Conservation (phyloP, 2,797 vertebrate genomes). For the Echiichthys vipera region DNA sequence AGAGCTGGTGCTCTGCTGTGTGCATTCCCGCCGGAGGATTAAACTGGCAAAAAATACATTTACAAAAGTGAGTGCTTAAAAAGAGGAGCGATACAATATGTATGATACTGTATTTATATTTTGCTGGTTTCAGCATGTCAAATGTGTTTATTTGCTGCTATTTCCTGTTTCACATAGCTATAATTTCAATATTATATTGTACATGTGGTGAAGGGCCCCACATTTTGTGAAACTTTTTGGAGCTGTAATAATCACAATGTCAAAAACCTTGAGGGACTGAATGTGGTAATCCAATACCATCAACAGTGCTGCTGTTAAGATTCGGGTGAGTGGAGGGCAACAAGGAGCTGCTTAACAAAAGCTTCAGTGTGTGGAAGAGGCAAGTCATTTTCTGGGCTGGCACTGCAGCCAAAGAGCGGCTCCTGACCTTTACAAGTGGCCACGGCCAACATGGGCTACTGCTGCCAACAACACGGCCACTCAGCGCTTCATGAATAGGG, state of each 20-base stretch:
- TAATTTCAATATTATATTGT: no score
- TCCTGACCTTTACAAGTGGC: constrained; percentile 76
- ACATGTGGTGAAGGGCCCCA: no score
- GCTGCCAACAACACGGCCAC: constrained; percentile 52
- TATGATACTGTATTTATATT: no score
- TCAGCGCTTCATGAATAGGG: constrained; percentile 13
- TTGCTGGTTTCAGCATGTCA: background rate
- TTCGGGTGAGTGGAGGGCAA: constrained; percentile 27
- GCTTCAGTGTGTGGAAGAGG: constrained; percentile 63
- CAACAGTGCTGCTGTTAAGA: constrained; percentile 22
- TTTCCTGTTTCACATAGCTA: no score
- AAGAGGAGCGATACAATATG: no score
- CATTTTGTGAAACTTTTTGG: background rate
- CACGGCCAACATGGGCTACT: constrained; percentile 31
- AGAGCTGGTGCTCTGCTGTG: no score
- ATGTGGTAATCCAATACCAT: constrained; percentile 33
- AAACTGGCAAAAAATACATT: no score
- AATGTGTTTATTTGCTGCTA: background rate
- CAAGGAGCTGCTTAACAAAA: constrained; percentile 68
- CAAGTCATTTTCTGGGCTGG: constrained; percentile 47
- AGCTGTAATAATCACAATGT: background rate
- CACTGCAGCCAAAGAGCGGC: constrained; percentile 52
- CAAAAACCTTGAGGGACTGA: background rate
- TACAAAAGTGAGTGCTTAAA: no score
- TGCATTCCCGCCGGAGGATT: no score